A percentile compares a stretch with the other conserved stretches of the same genome.
These are phyloP conservation scores for Falco punctatus DNA, from an alignment of 2,113 vertebrate genomes.

Conservation along the genomic window DNA sequence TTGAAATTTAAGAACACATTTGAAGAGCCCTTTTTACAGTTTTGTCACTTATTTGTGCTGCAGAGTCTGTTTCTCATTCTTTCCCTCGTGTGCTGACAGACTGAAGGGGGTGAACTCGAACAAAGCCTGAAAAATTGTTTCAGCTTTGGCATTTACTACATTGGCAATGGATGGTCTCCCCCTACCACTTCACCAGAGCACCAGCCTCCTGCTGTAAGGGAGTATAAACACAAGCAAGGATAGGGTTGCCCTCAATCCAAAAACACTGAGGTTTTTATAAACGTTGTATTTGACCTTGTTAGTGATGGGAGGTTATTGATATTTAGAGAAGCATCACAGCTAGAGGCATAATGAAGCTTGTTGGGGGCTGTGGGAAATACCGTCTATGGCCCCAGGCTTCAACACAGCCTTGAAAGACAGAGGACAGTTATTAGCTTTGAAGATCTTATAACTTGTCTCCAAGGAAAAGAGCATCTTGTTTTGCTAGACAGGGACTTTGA, in stretches of 20 bases:
- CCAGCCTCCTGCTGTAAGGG: background rate
- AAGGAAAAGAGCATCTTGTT: slow-evolving; percentile 17
- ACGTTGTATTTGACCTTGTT: background rate
- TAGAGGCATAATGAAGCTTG: background rate
- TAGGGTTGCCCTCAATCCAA: background rate
- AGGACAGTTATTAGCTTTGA: slow-evolving; percentile 18
- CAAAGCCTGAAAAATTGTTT: background rate
- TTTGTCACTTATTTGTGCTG: background rate
- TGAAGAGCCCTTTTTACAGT: background rate
- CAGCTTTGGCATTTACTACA: background rate
- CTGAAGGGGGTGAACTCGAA: background rate
- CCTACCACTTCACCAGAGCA: background rate
- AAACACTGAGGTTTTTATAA: background rate
- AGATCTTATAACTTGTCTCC: background rate
- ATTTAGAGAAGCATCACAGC: background rate
- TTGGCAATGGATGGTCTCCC: background rate
- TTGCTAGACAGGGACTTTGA: background rate
- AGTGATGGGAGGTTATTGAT: background rate
- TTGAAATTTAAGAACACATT: background rate
- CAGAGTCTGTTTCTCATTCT: background rate
- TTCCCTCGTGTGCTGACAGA: background rate
- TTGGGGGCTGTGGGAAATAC: background rate
- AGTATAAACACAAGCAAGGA: background rate
- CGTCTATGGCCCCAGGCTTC: slow-evolving; percentile 5
- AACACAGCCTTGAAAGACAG: background rate